Percentiles rank a stretch among this genome's conserved stretches.
phyloP scores from a whole-genome alignment of 1,140 invertebrate genomes.

The Dreissena rostriformis region DNA sequence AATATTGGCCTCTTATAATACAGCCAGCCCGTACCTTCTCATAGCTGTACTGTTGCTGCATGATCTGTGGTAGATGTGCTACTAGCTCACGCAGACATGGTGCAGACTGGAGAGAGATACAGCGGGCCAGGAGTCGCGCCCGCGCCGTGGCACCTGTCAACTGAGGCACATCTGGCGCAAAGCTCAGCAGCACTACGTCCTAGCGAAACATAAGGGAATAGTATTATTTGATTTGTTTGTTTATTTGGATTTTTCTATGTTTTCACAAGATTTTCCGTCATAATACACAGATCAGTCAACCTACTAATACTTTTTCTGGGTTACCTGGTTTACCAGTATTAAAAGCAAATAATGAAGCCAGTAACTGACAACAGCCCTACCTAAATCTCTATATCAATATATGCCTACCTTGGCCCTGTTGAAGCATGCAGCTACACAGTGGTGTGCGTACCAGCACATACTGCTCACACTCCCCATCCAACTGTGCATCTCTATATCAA shows the following conservation, averaged over 20 bases:
- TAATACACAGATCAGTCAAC: too few species aligned
- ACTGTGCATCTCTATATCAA: conserved; percentile 81
- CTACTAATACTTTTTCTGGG: too few species aligned
- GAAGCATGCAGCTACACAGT: conserved; percentile 83
- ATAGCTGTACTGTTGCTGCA: conserved; percentile 84
- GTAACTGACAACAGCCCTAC: too few species aligned
- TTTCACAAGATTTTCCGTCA: too few species aligned
- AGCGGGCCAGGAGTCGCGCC: conserved; percentile 82
- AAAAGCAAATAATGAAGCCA: too few species aligned
- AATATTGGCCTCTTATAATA: not conserved
- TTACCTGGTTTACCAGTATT: too few species aligned
- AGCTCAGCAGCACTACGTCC: conserved; percentile 83
- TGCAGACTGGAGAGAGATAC: conserved; percentile 84
- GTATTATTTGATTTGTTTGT: too few species aligned
- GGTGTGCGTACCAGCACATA: conserved; percentile 83
- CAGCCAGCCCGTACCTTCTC: conserved; percentile 82
- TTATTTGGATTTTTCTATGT: too few species aligned
- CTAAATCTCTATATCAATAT: too few species aligned
- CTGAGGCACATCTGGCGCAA: conserved; percentile 79
- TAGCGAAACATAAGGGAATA: conserved; percentile 61
- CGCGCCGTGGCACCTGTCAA: conserved; percentile 82
- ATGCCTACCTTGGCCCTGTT: conserved; percentile 82
- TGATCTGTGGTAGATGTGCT: conserved; percentile 82
- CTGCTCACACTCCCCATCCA: conserved; percentile 83
- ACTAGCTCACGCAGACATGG: conserved; percentile 84